Evolutionary conservation across 2,888 invertebrate genomes (phyloP).

Genomic region (Salticus scenicus): DNA sequence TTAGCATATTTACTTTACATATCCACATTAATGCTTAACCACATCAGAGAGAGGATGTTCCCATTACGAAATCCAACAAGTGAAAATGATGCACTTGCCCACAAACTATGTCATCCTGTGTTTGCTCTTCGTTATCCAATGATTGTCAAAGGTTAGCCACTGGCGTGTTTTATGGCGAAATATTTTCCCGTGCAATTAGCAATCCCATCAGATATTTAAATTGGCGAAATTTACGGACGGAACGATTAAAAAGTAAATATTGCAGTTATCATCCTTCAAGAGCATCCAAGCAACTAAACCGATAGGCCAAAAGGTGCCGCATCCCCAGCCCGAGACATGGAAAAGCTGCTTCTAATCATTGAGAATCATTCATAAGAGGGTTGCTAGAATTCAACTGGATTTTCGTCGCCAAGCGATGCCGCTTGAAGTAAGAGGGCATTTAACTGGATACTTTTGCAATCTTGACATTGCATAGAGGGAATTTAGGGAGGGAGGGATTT

Average conservation of each 20-base stretch:
- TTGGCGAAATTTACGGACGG: not conserved
- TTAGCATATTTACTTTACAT: slow-evolving; percentile 34
- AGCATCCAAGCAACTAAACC: not conserved
- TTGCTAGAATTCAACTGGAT: slow-evolving; percentile 25
- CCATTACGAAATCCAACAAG: slow-evolving; percentile 53
- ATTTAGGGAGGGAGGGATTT: not conserved
- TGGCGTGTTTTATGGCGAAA: slow-evolving; percentile 16
- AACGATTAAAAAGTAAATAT: not conserved
- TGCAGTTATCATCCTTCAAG: not conserved
- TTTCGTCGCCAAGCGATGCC: slow-evolving; percentile 50
- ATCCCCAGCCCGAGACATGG: slow-evolving; percentile 11
- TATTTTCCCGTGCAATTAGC: not conserved
- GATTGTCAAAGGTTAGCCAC: slow-evolving; percentile 25
- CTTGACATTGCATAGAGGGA: not conserved
- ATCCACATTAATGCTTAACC: slow-evolving; percentile 30
- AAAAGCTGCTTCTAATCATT: slow-evolving; percentile 37
- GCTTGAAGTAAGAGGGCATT: not conserved
- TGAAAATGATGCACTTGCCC: slow-evolving; percentile 40
- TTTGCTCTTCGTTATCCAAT: slow-evolving; percentile 38
- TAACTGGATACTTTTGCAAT: not conserved
- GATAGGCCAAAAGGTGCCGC: slow-evolving; percentile 27
- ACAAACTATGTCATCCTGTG: slow-evolving; percentile 31
- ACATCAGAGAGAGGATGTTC: not conserved
- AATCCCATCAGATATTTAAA: not conserved
- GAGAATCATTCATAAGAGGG: slow-evolving; percentile 62